Conservation (phyloP, 1,140 invertebrate species). For the Ptiloglossa arizonensis region DNA sequence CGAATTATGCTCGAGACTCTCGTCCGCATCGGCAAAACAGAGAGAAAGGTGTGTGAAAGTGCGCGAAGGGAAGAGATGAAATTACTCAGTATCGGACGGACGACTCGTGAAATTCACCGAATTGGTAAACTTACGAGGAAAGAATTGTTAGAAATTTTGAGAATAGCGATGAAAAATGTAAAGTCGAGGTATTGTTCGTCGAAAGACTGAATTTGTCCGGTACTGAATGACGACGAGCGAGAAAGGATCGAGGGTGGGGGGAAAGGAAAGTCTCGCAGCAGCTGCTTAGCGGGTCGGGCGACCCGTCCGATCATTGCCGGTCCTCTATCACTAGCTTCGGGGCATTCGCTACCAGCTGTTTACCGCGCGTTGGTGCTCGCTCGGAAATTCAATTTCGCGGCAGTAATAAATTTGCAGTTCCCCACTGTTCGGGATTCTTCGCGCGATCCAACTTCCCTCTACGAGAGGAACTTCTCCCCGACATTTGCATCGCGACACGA, state of each 20-base stretch:
- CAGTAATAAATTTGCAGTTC: constrained; percentile 23
- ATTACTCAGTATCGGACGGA: no score
- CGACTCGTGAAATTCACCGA: no score
- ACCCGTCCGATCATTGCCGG: constrained; percentile 23
- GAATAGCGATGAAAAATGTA: no score
- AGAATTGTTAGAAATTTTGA: no score
- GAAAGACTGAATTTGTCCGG: no score
- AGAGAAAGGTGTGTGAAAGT: no score
- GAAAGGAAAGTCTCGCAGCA: constrained; percentile 13
- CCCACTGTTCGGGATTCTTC: constrained; percentile 1
- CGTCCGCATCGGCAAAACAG: no score
- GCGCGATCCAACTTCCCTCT: neutral
- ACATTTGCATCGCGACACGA: constrained; percentile 15
- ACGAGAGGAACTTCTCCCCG: neutral
- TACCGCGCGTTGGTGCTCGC: neutral
- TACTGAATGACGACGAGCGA: neutral
- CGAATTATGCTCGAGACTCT: no score
- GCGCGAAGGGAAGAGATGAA: no score
- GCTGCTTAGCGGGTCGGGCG: neutral
- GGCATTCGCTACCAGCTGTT: constrained; percentile 18
- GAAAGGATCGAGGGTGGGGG: no score
- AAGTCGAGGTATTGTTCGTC: no score
- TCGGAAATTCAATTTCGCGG: constrained; percentile 24
- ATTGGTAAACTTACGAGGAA: no score
- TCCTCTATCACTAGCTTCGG: constrained; percentile 14